phyloP scores from a whole-genome alignment of 2,113 vertebrate species.

The Scatophagus argus region DNA sequence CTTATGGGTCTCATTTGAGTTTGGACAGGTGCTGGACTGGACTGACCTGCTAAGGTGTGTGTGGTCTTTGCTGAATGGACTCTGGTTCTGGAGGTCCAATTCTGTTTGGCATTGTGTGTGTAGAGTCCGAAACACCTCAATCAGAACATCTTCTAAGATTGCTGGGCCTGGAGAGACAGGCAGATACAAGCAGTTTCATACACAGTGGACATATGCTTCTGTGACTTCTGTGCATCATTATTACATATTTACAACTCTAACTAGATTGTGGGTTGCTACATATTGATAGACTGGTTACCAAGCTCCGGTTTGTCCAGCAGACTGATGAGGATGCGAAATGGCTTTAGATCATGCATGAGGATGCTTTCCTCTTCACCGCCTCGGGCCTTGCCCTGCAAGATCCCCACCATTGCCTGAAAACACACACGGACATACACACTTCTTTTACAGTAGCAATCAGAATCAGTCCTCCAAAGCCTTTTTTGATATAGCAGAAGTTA shows the following conservation, averaged over 20 bases:
- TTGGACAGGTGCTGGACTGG: not conserved
- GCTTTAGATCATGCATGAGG: conserved; percentile 96
- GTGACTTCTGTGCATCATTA: not conserved
- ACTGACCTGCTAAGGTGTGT: conserved; percentile 95
- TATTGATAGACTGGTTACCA: conserved; percentile 81
- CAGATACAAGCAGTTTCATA: not conserved
- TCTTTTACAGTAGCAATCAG: conserved; percentile 18
- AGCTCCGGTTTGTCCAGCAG: conserved; percentile 98
- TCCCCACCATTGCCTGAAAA: conserved; percentile 95
- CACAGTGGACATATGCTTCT: not conserved
- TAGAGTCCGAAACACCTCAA: conserved; percentile 96
- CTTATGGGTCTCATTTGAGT: too few species aligned
- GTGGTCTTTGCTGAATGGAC: conserved; percentile 95
- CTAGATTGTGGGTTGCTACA: not conserved
- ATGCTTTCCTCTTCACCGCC: conserved; percentile 93
- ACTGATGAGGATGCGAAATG: conserved; percentile 98
- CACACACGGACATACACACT: not conserved
- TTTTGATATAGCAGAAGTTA: not conserved
- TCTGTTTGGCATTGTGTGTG: conserved; percentile 95
- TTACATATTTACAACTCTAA: not conserved
- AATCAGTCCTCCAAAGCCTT: not conserved
- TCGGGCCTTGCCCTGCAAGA: conserved; percentile 93
- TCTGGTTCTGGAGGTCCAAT: conserved; percentile 92
- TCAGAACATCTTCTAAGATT: conserved; percentile 97
- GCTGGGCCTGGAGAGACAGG: conserved; percentile 88